These are phyloP conservation scores for Cebidichthys violaceus DNA, from an alignment of 2,113 vertebrate genomes.

Conservation along the genomic window DNA sequence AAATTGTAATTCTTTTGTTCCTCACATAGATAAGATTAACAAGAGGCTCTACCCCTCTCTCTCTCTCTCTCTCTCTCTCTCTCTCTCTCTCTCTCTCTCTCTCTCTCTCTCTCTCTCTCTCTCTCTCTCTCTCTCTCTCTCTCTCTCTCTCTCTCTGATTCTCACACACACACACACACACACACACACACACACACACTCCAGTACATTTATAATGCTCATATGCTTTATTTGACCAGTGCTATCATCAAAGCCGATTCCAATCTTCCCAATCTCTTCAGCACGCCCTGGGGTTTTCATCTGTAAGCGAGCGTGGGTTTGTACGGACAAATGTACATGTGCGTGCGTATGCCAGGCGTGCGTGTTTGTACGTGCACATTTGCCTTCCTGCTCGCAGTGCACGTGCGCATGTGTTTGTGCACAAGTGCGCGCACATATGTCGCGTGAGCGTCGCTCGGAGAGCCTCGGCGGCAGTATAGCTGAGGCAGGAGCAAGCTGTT, in stretches of 20 bases:
- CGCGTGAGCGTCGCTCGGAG: constrained; percentile 34
- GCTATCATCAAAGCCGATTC: constrained; percentile 46
- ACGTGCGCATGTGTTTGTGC: background rate
- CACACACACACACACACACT: background rate
- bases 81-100: background rate
- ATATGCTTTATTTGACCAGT: constrained; percentile 38
- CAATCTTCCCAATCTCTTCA: constrained; percentile 36
- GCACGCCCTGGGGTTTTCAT: background rate
- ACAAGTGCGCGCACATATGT: constrained; percentile 27
- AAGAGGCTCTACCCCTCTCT: constrained; percentile 2
- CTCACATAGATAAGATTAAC: background rate
- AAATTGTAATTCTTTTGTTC: constrained; percentile 21
- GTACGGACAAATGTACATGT: background rate
- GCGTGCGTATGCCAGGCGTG: background rate
- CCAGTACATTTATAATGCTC: constrained; percentile 12
- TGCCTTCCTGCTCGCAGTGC: constrained; percentile 1
- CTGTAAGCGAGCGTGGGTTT: background rate
- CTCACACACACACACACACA: background rate
- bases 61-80: background rate
- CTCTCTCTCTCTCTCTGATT: background rate
- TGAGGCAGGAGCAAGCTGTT: constrained; percentile 64
- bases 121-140: background rate
- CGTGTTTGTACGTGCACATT: background rate
- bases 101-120: background rate
- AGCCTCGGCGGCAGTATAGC: constrained; percentile 43